Conservation (phyloP, 2,113 vertebrate genomes). For the Psilopsiagon aurifrons region DNA sequence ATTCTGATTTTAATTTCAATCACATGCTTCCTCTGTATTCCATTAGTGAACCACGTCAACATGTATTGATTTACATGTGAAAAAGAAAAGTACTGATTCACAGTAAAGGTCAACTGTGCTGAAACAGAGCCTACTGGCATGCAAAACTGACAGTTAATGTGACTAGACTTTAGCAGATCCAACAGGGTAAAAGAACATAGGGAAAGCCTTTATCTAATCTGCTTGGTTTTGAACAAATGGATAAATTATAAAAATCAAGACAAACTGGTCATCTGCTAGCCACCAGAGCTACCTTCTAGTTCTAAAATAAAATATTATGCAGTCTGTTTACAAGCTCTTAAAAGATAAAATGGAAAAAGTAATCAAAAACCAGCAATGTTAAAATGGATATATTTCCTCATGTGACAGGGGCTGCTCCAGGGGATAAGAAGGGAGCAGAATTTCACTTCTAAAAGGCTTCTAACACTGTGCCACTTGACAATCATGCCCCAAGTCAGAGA, state of each 20-base stretch:
- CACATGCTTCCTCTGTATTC: background rate
- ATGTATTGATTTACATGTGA: background rate
- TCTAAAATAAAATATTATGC: background rate
- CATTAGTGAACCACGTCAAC: background rate
- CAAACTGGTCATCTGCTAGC: background rate
- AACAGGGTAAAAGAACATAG: background rate
- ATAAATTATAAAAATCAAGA: background rate
- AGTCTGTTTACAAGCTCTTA: background rate
- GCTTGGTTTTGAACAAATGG: background rate
- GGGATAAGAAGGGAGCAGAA: background rate
- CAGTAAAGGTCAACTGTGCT: background rate
- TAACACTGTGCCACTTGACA: background rate
- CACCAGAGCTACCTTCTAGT: background rate
- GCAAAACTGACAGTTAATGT: background rate
- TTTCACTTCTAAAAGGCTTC: background rate
- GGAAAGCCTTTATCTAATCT: background rate
- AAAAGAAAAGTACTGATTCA: constrained; percentile 8
- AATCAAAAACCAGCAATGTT: background rate
- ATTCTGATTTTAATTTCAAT: constrained; percentile 16
- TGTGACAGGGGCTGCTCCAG: background rate
- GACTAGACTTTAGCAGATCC: background rate
- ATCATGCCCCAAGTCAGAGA: background rate
- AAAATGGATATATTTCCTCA: background rate
- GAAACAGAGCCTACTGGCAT: background rate
- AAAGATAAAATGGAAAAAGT: background rate